Conservation (phyloP, 2,888 invertebrate species). For the Scaptomyza caliginosa region DNA sequence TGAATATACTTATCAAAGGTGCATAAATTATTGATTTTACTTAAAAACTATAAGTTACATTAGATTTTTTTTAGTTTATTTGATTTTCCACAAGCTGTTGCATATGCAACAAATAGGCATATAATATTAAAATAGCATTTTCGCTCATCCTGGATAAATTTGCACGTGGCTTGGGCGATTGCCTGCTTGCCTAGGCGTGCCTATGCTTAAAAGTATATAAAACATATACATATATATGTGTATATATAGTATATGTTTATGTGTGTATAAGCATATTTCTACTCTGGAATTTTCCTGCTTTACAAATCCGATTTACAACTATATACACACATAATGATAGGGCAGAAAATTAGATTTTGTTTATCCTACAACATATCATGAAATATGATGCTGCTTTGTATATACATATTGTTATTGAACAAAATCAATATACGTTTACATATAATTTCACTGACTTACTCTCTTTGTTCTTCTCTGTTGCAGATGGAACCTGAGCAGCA, state of each 20-base stretch:
- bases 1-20: slow-evolving; percentile 53
- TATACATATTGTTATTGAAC: background rate
- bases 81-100: slow-evolving; percentile 52
- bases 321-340: background rate
- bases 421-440: background rate
- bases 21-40: slow-evolving; percentile 48
- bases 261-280: background rate
- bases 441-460: background rate
- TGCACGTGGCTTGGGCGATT: slow-evolving; percentile 33
- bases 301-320: background rate
- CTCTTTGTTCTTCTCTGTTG: background rate
- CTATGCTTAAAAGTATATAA: slow-evolving; percentile 10
- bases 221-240: background rate
- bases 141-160: slow-evolving; percentile 28
- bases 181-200: slow-evolving; percentile 30
- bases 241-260: slow-evolving; percentile 2
- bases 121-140: background rate
- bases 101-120: slow-evolving; percentile 8
- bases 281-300: slow-evolving; percentile 19
- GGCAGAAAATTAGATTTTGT: background rate
- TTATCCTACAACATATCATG: background rate
- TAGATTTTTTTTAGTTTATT: slow-evolving; percentile 6
- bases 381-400: background rate
- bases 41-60: background rate
- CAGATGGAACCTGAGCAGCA: slow-evolving; percentile 36